Percentiles rank a stretch among this genome's conserved stretches.
phyloP scores from a whole-genome alignment of 2,113 vertebrate species.

The Tachysurus vachellii region DNA sequence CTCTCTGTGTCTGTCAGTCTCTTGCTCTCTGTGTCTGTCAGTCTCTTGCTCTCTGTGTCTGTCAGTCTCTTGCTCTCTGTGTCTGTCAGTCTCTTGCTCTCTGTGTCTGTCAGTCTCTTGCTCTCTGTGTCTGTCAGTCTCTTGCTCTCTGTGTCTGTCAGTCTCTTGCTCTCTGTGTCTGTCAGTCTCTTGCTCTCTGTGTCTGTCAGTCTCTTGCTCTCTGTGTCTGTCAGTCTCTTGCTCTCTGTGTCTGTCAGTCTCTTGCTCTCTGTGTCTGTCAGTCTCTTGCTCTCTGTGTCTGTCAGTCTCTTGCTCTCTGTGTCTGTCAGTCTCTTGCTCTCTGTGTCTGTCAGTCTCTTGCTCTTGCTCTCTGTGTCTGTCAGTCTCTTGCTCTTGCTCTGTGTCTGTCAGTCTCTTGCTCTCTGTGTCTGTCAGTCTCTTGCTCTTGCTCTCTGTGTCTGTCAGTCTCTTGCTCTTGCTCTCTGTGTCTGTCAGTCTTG shows the following conservation, averaged over 20 bases:
- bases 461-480: conserved; percentile 41
- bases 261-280: too few relatives aligned
- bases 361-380: not conserved
- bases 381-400: too few relatives aligned
- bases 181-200: not conserved
- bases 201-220: conserved; percentile 43
- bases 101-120: not conserved
- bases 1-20: conserved; percentile 36
- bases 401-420: not conserved
- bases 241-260: not conserved
- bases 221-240: too few relatives aligned
- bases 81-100: not conserved
- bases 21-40: not conserved
- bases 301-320: not conserved
- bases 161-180: not conserved
- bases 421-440: not conserved
- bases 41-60: not conserved
- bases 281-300: not conserved
- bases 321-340: conserved; percentile 43
- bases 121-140: not conserved
- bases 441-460: not conserved
- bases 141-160: too few relatives aligned
- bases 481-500: not conserved
- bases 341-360: too few relatives aligned
- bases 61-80: not conserved